A percentile compares a stretch with the other conserved stretches of the same genome.
Conservation (phyloP, 2,797 vertebrate species). For the Columba guinea region DNA sequence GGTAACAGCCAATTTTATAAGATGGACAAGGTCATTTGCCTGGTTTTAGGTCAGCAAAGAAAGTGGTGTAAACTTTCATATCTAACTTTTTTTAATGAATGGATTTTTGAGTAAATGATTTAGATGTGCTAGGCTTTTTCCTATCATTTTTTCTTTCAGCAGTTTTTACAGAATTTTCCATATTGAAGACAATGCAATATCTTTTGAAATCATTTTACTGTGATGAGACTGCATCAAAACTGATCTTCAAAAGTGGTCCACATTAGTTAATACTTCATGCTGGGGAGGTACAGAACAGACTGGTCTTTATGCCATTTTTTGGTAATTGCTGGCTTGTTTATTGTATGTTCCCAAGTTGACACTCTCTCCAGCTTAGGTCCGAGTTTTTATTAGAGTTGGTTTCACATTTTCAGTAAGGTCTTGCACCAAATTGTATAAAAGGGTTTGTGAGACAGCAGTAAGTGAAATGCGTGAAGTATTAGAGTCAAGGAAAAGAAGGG, state of each 20-base stretch:
- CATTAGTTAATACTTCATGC: background rate
- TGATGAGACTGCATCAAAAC: background rate
- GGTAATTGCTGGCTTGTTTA: background rate
- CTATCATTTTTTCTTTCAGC: background rate
- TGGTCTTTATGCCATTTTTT: background rate
- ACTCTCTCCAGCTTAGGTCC: background rate
- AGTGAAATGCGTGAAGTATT: background rate
- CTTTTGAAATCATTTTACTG: background rate
- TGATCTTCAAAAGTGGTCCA: background rate
- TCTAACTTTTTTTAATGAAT: background rate
- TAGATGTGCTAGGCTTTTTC: background rate
- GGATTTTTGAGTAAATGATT: background rate
- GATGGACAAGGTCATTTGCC: background rate
- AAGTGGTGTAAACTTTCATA: background rate
- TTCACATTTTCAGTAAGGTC: background rate
- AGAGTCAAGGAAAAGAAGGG: background rate
- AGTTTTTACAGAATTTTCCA: background rate
- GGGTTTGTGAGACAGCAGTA: background rate
- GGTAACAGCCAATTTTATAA: background rate
- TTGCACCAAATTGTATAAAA: background rate
- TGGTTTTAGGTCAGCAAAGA: background rate
- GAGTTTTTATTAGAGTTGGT: background rate
- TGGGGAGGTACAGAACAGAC: background rate
- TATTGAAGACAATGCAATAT: background rate
- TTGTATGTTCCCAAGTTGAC: background rate